Base-by-base conservation (phyloP, 1,140 invertebrate genomes). In the Glossosoma conforme region DNA sequence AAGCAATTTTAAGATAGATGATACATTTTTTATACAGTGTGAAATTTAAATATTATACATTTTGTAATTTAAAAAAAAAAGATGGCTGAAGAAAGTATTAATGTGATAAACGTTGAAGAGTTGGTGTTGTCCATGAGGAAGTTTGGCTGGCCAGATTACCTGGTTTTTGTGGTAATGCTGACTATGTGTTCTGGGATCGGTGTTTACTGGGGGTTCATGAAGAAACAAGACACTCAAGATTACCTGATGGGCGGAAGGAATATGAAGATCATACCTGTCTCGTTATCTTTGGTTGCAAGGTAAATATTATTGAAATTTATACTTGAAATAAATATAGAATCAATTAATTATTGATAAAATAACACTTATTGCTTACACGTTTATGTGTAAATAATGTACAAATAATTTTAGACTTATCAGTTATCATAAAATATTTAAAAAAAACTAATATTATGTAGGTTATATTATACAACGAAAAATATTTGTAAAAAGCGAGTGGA, bases 241-340 rank as follows among this genome's bases (percentile, higher is more conserved):
- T 94, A 93, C 65, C 70, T 95, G 14, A 82, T 93, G 54, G 91
- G 88, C 1, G 89, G 88, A 5, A 77, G 87, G 52, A 84, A 85
- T 52, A 90, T 95, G 89, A 79, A 79, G 37, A 74, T 86, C 5
- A 77, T 90, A 55, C 88, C 90, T 0, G 82, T 92, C 10, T 82
- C 85, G 53, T 79, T 91, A 72, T 91, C 88, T 8, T 68, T 93
- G 1, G 81, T 91, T 52, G 86, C 91, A 15, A 87, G 84, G 78
- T 87, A 70, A 72, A 63, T 44, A 18, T 46, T 46, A 48, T 10
- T 4, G 32, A 18, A 17, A 41, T 20, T 41, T 41, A 9, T 41
- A 19, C 14, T 37, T 9, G 14, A 37, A 14, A 14, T 28, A n/a
- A n/a, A n/a, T n/a, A n/a, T n/a, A n/a, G n/a, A n/a, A n/a, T n/a